A percentile compares a stretch with the other conserved stretches of the same genome.
phyloP scores from a whole-genome alignment of 2,888 invertebrate genomes.

The Rapana venosa region DNA sequence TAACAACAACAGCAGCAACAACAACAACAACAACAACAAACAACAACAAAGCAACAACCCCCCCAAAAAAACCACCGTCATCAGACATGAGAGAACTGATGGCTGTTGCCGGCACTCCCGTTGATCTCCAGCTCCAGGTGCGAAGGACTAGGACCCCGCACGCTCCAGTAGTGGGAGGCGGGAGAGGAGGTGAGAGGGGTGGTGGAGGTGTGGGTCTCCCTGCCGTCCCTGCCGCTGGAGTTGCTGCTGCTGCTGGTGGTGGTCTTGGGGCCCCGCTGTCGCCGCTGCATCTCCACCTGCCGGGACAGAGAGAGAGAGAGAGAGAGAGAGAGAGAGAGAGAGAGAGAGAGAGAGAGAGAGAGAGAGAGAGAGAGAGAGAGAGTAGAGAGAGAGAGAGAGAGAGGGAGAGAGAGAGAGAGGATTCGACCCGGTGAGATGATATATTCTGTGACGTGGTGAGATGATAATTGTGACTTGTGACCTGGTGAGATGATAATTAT shows the following conservation, averaged over 20 bases:
- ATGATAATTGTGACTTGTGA: too few species aligned
- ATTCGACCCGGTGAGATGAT: too few species aligned
- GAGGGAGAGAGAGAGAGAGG: too few species aligned
- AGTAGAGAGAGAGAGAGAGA: too few species aligned
- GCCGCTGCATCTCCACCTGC: constrained; percentile 35
- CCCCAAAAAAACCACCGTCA: too few species aligned
- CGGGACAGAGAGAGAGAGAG: neutral
- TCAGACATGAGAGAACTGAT: neutral
- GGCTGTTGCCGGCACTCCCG: neutral
- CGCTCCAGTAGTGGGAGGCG: constrained; percentile 25
- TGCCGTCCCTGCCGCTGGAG: neutral
- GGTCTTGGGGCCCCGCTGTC: constrained; percentile 31
- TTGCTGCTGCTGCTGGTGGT: constrained; percentile 15
- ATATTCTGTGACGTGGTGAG: too few species aligned
- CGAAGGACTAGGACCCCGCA: neutral
- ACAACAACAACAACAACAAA: too few species aligned
- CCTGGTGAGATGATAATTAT: too few species aligned
- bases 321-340: neutral
- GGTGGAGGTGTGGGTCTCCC: constrained; percentile 27
- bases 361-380: too few species aligned
- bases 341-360: too few species aligned
- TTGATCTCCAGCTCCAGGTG: neutral
- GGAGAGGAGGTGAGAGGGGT: constrained; percentile 42
- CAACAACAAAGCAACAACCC: too few species aligned
- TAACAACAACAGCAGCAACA: too few species aligned